Conservation (phyloP, 1,140 invertebrate species). For the Brachionus manjavacas region DNA sequence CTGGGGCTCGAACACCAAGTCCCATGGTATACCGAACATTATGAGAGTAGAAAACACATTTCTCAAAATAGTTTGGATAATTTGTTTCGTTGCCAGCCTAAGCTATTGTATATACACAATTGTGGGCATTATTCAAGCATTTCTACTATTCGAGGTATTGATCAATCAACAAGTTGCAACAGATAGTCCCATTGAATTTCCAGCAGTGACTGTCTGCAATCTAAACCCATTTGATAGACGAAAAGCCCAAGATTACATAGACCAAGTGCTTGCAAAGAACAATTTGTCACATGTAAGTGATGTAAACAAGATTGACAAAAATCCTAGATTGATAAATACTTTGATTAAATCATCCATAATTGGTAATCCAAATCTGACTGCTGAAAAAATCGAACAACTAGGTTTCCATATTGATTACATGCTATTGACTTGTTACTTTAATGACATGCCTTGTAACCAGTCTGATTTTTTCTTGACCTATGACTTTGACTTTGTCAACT, state of each 20-base stretch:
- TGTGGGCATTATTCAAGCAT: neutral
- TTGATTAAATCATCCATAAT: constrained; percentile 41
- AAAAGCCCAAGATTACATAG: constrained; percentile 44
- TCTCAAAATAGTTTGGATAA: constrained; percentile 20
- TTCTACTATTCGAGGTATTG: constrained; percentile 18
- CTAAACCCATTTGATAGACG: constrained; percentile 50
- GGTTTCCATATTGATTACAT: constrained; percentile 38
- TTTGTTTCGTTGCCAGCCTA: constrained; percentile 12
- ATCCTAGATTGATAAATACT: constrained; percentile 42
- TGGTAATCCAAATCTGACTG: neutral
- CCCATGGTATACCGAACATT: constrained; percentile 34
- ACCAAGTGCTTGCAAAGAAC: constrained; percentile 45
- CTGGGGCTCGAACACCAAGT: neutral
- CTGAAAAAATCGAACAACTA: neutral
- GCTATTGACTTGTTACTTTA: constrained; percentile 42
- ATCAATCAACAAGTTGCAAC: constrained; percentile 31
- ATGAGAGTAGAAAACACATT: neutral
- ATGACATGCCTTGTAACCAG: constrained; percentile 41
- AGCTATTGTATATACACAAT: constrained; percentile 28
- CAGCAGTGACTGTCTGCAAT: constrained; percentile 57
- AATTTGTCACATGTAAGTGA: constrained; percentile 43
- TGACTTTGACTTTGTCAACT: constrained; percentile 42
- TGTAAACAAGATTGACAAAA: constrained; percentile 24
- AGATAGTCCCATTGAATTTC: constrained; percentile 49
- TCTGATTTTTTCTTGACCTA: constrained; percentile 40